A percentile compares a stretch with the other conserved stretches of the same genome.
phyloP scores from a whole-genome alignment of 1,140 invertebrate genomes.

The Penaeus chinensis region DNA sequence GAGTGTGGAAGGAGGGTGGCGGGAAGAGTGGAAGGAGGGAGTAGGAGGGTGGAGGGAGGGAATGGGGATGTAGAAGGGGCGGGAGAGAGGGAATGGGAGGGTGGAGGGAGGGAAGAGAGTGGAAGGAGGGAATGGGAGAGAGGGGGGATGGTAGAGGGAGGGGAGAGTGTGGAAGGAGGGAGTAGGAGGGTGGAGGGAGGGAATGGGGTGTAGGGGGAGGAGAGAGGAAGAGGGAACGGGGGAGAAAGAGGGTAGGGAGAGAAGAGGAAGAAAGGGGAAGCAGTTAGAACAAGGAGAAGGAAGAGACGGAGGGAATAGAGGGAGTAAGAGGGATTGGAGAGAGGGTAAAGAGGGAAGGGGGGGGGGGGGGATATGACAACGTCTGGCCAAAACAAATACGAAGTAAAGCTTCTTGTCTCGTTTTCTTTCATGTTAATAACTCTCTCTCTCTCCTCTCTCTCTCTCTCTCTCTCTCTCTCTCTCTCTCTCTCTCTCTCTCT shows the following conservation, averaged over 20 bases:
- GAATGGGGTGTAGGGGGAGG: neutral
- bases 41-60: neutral
- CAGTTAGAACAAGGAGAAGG: neutral
- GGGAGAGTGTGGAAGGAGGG: neutral
- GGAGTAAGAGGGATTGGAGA: neutral
- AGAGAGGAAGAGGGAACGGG: neutral
- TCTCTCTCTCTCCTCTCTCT: slow-evolving; percentile 7
- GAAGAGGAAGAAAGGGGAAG: neutral
- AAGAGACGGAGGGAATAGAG: neutral
- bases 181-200: neutral
- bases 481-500: too few species aligned
- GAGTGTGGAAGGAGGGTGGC: neutral
- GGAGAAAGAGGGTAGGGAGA: neutral
- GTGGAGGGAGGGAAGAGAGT: neutral
- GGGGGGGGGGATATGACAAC: neutral
- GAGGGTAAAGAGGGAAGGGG: neutral
- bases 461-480: too few species aligned
- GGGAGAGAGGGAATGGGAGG: neutral
- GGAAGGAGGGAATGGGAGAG: neutral
- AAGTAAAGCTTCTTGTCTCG: neutral
- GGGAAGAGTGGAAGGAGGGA: neutral
- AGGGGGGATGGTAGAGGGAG: neutral
- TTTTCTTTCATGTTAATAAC: neutral
- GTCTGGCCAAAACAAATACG: neutral
- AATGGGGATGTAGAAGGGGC: too few species aligned